Conservation (phyloP, 2,113 vertebrate species). For the Varanus salvator region DNA sequence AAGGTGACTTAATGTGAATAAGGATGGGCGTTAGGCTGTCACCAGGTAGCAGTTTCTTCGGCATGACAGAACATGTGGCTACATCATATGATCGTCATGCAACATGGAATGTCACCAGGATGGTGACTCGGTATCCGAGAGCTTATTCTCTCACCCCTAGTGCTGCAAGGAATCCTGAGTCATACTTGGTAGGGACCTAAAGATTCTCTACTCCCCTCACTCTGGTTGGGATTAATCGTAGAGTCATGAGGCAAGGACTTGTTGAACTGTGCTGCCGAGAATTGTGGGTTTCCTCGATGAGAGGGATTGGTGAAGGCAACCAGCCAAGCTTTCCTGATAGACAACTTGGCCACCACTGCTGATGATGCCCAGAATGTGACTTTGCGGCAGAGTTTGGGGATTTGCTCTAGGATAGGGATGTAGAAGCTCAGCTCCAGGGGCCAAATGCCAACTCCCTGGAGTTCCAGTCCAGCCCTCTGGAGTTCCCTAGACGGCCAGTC, state of each 20-base stretch:
- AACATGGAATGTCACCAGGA: background rate
- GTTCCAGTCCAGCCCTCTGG: no score
- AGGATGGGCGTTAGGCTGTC: conserved; percentile 21
- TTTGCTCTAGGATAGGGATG: no score
- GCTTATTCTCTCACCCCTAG: background rate
- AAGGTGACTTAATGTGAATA: conserved; percentile 51
- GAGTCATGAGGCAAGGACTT: background rate
- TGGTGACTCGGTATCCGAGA: background rate
- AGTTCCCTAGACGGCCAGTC: no score
- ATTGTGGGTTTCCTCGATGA: background rate
- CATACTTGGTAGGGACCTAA: background rate
- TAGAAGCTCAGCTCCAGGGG: no score
- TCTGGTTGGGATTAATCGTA: background rate
- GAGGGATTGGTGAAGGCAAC: background rate
- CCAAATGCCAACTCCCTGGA: no score
- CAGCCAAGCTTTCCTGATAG: no score
- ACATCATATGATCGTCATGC: background rate
- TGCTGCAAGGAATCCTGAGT: background rate
- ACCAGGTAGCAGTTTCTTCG: conserved; percentile 50
- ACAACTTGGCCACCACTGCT: no score
- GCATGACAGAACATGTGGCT: rapidly evolving
- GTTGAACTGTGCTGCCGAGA: background rate
- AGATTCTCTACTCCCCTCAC: background rate
- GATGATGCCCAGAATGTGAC: no score
- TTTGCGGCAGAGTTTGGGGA: no score